Percentiles rank a stretch among this genome's conserved stretches.
Evolutionary conservation across 1,140 invertebrate genomes (phyloP).

Genomic region (Euura lappo): DNA sequence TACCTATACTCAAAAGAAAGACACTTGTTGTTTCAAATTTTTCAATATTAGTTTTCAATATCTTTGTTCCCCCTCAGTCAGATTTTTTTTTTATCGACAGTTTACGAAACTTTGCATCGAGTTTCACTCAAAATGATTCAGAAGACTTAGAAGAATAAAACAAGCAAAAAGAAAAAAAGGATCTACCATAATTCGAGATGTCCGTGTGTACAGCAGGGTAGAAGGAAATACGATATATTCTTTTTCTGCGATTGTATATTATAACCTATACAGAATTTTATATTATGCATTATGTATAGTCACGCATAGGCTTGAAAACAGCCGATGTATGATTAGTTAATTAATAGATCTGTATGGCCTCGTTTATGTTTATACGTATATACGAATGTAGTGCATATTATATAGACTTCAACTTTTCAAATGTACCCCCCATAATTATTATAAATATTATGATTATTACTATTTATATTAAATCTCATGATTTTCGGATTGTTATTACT

Average conservation of each 20-base stretch:
- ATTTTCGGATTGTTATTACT: conserved; percentile 18
- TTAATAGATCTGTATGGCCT: conserved; percentile 36
- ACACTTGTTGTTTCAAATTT: no score
- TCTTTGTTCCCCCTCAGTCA: no score
- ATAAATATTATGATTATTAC: background rate
- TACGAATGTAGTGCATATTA: conserved; percentile 18
- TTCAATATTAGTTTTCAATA: no score
- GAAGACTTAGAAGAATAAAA: no score
- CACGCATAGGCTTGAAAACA: background rate
- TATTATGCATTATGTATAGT: background rate
- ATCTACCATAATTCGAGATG: background rate
- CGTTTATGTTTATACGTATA: conserved; percentile 23
- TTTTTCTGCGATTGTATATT: background rate
- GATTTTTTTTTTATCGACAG: no score
- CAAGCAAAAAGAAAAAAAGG: no score
- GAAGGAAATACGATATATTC: background rate
- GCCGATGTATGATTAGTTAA: conserved; percentile 19
- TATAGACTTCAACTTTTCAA: no score
- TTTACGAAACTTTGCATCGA: no score
- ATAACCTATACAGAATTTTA: background rate
- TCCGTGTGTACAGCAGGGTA: background rate
- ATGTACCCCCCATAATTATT: no score
- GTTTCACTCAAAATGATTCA: no score
- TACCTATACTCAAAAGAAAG: no score
- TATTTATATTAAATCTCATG: conserved; percentile 28